phyloP scores from a whole-genome alignment of 1,140 invertebrate genomes.

The Cydia amplana region DNA sequence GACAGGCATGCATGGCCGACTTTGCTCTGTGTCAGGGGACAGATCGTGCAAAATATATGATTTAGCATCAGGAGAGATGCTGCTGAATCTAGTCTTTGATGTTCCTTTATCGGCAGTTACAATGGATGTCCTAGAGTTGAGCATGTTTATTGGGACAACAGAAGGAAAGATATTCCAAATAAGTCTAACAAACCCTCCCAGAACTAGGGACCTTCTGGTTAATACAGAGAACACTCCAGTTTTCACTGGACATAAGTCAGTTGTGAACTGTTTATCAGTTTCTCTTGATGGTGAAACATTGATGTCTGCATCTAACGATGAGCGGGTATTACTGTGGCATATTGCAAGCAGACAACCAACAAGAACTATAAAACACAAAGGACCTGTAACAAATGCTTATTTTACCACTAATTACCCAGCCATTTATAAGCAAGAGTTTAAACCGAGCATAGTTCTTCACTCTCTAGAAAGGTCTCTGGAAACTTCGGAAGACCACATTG shows the following conservation, averaged over 20 bases:
- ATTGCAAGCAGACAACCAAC: slow-evolving; percentile 86
- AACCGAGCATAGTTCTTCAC: slow-evolving; percentile 60
- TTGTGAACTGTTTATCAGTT: slow-evolving; percentile 85
- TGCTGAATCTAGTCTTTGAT: slow-evolving; percentile 88
- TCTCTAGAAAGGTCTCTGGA: slow-evolving; percentile 65
- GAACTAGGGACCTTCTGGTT: slow-evolving; percentile 84
- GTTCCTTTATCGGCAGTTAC: slow-evolving; percentile 84
- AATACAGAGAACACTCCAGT: slow-evolving; percentile 66
- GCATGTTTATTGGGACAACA: slow-evolving; percentile 86
- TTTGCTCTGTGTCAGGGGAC: slow-evolving; percentile 90
- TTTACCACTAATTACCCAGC: slow-evolving; percentile 70
- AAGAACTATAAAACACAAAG: slow-evolving; percentile 85
- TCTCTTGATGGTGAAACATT: slow-evolving; percentile 85
- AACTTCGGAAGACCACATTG: slow-evolving; percentile 56
- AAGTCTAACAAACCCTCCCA: slow-evolving; percentile 83
- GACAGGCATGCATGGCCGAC: slow-evolving; percentile 82
- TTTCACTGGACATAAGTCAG: slow-evolving; percentile 84
- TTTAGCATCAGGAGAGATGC: slow-evolving; percentile 82
- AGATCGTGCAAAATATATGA: slow-evolving; percentile 91
- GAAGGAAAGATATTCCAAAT: slow-evolving; percentile 86
- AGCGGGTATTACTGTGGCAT: slow-evolving; percentile 89
- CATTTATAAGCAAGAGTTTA: slow-evolving; percentile 68
- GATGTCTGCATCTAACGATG: slow-evolving; percentile 87
- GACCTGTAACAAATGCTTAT: slow-evolving; percentile 85
- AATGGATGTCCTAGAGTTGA: slow-evolving; percentile 85